A percentile compares a stretch with the other conserved stretches of the same genome.
These are phyloP conservation scores for Hafferia zeledoni DNA, from an alignment of 2,797 vertebrate species.

Conservation along the genomic window DNA sequence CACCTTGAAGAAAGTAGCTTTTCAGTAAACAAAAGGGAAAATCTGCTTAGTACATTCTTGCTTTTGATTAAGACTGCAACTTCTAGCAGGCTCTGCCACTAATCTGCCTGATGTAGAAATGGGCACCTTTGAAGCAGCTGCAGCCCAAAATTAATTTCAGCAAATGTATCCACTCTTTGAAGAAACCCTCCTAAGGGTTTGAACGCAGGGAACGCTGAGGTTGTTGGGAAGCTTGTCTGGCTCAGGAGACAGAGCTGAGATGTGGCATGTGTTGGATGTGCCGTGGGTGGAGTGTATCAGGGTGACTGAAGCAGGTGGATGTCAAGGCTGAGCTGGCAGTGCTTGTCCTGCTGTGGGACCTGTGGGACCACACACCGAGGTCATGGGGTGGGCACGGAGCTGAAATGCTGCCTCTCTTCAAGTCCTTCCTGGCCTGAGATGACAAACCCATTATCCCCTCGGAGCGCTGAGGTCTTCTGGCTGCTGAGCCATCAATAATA, in stretches of 20 bases:
- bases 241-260: background rate
- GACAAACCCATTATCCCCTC: background rate
- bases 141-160: slow-evolving; percentile 37
- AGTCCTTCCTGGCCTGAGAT: background rate
- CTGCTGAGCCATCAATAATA: background rate
- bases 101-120: slow-evolving; percentile 33
- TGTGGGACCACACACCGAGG: fast-evolving
- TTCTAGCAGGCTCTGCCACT: background rate
- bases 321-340: fast-evolving
- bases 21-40: slow-evolving; percentile 37
- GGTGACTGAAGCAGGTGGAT: fast-evolving
- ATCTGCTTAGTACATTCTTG: slow-evolving; percentile 20
- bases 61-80: background rate
- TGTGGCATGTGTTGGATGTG: fast-evolving
- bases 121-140: background rate
- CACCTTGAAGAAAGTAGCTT: slow-evolving; percentile 55
- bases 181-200: background rate
- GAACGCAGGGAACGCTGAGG: background rate
- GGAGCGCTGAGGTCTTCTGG: background rate
- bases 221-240: background rate
- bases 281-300: fast-evolving
- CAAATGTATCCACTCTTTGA: background rate
- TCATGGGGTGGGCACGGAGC: background rate
- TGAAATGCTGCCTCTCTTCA: background rate
- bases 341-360: background rate